phyloP scores from a whole-genome alignment of 2,797 vertebrate species.

The Tolypeutes matacus region DNA sequence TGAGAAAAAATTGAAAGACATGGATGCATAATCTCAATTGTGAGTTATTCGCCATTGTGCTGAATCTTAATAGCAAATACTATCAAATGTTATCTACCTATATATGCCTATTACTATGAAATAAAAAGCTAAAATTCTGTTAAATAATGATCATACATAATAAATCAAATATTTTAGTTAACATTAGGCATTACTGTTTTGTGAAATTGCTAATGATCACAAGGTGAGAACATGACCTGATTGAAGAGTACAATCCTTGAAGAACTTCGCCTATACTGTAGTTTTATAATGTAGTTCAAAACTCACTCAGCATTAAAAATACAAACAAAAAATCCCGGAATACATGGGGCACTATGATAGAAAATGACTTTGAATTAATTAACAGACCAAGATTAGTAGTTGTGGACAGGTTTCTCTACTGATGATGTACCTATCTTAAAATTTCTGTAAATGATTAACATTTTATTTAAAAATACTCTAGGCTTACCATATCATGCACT shows the following conservation, averaged over 20 bases:
- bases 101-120: not conserved
- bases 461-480: not conserved
- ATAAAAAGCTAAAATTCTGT: not conserved
- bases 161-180: not conserved
- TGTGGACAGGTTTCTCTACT: not conserved
- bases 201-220: not conserved
- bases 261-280: not conserved
- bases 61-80: constrained; percentile 1
- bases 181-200: not conserved
- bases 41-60: not conserved
- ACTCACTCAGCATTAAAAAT: not conserved
- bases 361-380: constrained; percentile 18
- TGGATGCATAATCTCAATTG: not conserved
- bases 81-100: not conserved
- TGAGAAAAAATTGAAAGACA: constrained; percentile 35
- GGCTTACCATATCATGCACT: not conserved
- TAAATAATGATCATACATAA: not conserved
- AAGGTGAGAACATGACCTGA: not conserved
- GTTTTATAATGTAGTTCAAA: not conserved
- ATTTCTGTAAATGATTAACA: constrained; percentile 13
- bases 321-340: not conserved
- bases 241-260: not conserved
- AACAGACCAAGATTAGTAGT: not conserved
- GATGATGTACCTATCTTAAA: not conserved
- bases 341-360: not conserved